These are phyloP conservation scores for Sciurus vulgaris DNA, from an alignment of 2,797 vertebrate species.

Conservation along the genomic window DNA sequence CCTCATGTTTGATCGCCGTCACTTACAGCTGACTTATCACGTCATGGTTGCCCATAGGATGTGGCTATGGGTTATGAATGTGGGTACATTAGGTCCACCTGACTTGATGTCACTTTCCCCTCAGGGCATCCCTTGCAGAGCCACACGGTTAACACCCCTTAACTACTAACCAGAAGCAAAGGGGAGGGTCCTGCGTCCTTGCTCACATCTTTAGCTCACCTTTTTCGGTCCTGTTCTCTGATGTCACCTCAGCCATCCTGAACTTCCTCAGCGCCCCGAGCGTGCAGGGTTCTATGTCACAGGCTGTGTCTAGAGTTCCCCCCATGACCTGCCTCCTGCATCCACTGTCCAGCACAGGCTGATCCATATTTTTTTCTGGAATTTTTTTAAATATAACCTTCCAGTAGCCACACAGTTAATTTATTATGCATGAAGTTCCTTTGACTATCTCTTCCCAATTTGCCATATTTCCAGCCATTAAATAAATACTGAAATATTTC, in stretches of 20 bases:
- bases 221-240: neutral
- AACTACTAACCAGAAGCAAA: neutral
- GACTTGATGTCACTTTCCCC: neutral
- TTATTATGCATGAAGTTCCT: neutral
- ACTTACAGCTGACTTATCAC: neutral
- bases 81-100: neutral
- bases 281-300: fast-evolving
- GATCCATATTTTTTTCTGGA: neutral
- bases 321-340: neutral
- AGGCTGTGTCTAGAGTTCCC: neutral
- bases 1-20: neutral
- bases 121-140: neutral
- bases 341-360: neutral
- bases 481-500: neutral
- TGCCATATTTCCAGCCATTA: neutral
- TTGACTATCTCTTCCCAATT: neutral
- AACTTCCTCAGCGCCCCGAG: neutral
- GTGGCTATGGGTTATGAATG: neutral
- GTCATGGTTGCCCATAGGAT: neutral
- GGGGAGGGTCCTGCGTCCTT: fast-evolving
- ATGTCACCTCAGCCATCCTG: neutral
- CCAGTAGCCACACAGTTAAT: neutral
- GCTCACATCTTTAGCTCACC: neutral
- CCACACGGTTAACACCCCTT: neutral
- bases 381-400: neutral